phyloP scores from a whole-genome alignment of 2,888 invertebrate genomes.

The Clostera curtula region DNA sequence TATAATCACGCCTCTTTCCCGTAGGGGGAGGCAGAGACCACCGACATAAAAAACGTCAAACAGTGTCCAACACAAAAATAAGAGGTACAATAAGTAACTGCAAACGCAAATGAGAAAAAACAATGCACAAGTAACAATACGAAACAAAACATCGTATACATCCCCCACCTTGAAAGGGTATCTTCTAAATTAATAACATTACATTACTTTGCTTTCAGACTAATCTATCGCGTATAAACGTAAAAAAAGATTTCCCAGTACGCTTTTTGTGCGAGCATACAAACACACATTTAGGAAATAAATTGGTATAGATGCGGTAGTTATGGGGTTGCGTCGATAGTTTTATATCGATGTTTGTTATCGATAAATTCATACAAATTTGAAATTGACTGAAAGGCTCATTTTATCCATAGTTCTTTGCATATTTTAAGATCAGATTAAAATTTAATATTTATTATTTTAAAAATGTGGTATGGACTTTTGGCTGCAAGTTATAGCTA shows the following conservation, averaged over 20 bases:
- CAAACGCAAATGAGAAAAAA: too few species aligned
- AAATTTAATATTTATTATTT: too few species aligned
- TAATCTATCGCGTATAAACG: conserved; percentile 28
- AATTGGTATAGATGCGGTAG: conserved; percentile 26
- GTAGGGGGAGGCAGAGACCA: too few species aligned
- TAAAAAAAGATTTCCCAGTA: conserved; percentile 29
- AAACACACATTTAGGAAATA: conserved; percentile 36
- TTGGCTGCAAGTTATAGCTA: too few species aligned
- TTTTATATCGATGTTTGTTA: conserved; percentile 2
- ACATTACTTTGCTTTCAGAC: conserved; percentile 35
- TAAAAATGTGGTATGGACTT: too few species aligned
- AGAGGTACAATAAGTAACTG: too few species aligned
- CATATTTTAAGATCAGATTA: conserved; percentile 7
- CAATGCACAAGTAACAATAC: too few species aligned
- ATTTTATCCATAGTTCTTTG: conserved; percentile 7
- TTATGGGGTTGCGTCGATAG: conserved; percentile 6
- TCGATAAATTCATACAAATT: conserved; percentile 10
- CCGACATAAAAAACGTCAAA: too few species aligned
- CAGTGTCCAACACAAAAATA: too few species aligned
- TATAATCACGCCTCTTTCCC: too few species aligned
- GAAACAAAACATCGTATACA: too few species aligned
- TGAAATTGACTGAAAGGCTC: conserved; percentile 1
- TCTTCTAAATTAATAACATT: conserved; percentile 14
- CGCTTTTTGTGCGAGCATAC: conserved; percentile 14
- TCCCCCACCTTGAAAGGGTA: conserved; percentile 1